Evolutionary conservation across 2,888 invertebrate genomes (phyloP).

Genomic region (Acheta domesticus): DNA sequence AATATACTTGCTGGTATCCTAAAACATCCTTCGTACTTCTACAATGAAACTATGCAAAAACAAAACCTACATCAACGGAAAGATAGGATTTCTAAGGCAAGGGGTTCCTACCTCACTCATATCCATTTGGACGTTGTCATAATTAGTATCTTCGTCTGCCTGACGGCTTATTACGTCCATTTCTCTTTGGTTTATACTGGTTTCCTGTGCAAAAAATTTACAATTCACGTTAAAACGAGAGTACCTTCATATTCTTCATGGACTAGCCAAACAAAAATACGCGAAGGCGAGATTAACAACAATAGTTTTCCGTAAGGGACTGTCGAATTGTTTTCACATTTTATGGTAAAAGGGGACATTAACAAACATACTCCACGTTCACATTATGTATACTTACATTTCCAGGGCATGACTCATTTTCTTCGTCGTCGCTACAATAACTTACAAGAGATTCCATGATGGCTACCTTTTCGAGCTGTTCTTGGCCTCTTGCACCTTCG

Average conservation of each 20-base stretch:
- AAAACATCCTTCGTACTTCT: constrained; percentile 6
- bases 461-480: constrained; percentile 23
- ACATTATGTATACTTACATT: constrained; percentile 41
- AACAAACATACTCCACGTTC: too few species aligned
- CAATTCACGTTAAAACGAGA: too few species aligned
- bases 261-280: too few species aligned
- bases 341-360: too few species aligned
- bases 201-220: not conserved
- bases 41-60: not conserved
- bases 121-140: constrained; percentile 75
- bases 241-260: too few species aligned
- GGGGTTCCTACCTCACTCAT: constrained; percentile 60
- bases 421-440: constrained; percentile 77
- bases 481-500: not conserved
- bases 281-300: too few species aligned
- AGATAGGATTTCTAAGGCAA: constrained; percentile 27
- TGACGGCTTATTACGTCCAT: constrained; percentile 28
- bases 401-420: constrained; percentile 50
- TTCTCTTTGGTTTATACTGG: constrained; percentile 26
- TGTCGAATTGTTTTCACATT: too few species aligned
- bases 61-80: not conserved
- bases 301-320: too few species aligned
- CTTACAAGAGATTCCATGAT: constrained; percentile 71
- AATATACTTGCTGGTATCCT: constrained; percentile 26
- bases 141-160: constrained; percentile 57